phyloP scores from a whole-genome alignment of 2,888 invertebrate species.

The Melolontha melolontha region DNA sequence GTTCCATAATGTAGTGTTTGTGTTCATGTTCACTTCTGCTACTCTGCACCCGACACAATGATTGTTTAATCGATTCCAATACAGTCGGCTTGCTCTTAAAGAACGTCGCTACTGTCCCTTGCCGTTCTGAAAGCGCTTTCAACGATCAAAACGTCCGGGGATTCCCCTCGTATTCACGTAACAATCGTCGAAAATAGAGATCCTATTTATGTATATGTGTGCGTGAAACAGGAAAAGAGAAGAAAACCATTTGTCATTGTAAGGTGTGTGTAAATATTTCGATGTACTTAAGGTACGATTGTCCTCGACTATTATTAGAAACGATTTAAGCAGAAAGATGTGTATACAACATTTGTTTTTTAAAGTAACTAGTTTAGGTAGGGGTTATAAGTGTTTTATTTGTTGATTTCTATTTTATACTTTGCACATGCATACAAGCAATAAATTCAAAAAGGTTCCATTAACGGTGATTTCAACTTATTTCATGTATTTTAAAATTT shows the following conservation, averaged over 20 bases:
- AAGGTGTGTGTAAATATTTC: slow-evolving; percentile 33
- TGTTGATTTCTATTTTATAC: too few relatives aligned
- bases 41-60: slow-evolving; percentile 57
- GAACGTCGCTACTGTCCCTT: slow-evolving; percentile 49
- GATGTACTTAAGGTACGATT: slow-evolving; percentile 17
- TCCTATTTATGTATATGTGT: slow-evolving; percentile 1
- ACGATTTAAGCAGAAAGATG: slow-evolving; percentile 1
- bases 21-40: slow-evolving; percentile 58
- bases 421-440: too few relatives aligned
- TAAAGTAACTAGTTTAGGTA: too few relatives aligned
- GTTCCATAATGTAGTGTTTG: slow-evolving; percentile 54
- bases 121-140: slow-evolving; percentile 41
- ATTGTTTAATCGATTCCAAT: slow-evolving; percentile 59
- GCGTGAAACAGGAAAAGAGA: background rate
- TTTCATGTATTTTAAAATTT: too few relatives aligned
- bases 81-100: slow-evolving; percentile 57
- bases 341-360: background rate
- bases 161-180: slow-evolving; percentile 32
- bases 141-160: slow-evolving; percentile 42
- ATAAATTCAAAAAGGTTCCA: too few relatives aligned
- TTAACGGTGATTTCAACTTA: too few relatives aligned
- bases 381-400: too few relatives aligned
- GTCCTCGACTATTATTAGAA: slow-evolving; percentile 20
- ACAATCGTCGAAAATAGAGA: slow-evolving; percentile 23
- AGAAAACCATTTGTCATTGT: slow-evolving; percentile 22